Conservation (phyloP, 2,888 invertebrate genomes). For the Lochmaea capreae region DNA sequence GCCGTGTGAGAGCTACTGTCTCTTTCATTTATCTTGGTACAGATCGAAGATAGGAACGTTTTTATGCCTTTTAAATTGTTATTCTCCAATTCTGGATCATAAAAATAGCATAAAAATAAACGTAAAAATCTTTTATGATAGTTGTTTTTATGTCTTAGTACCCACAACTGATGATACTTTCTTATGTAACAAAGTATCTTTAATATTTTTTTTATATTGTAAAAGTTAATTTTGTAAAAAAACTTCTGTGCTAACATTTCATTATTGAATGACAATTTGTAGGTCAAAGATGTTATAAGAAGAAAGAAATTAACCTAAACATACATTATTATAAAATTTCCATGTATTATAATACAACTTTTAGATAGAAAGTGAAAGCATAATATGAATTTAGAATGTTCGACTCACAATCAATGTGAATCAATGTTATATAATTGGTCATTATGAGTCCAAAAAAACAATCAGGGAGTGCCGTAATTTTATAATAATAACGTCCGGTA, state of each 20-base stretch:
- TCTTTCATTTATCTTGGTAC: slow-evolving; percentile 50
- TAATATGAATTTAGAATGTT: not conserved
- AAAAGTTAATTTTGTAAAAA: not conserved
- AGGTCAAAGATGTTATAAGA: too few species aligned
- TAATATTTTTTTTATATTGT: slow-evolving; percentile 43
- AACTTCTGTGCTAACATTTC: too few species aligned
- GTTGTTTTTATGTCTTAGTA: slow-evolving; percentile 53
- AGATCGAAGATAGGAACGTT: slow-evolving; percentile 52
- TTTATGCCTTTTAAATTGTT: slow-evolving; percentile 55
- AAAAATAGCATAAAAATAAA: slow-evolving; percentile 56
- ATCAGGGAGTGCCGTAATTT: too few species aligned
- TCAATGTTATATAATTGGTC: too few species aligned
- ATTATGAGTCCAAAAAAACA: too few species aligned
- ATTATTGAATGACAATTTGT: too few species aligned
- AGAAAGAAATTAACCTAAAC: too few species aligned
- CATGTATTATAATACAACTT: too few species aligned
- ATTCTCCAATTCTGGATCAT: slow-evolving; percentile 54
- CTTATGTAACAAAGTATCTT: slow-evolving; percentile 51
- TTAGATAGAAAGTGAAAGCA: not conserved
- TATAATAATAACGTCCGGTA: too few species aligned
- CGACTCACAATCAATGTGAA: too few species aligned
- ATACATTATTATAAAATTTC: too few species aligned
- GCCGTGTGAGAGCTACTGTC: slow-evolving; percentile 38
- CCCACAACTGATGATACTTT: slow-evolving; percentile 46
- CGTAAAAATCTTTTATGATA: slow-evolving; percentile 54